Percentiles rank a stretch among this genome's conserved stretches.
Evolutionary conservation across 2,797 vertebrate genomes (phyloP).

Genomic region (Macropus fuliginosus): DNA sequence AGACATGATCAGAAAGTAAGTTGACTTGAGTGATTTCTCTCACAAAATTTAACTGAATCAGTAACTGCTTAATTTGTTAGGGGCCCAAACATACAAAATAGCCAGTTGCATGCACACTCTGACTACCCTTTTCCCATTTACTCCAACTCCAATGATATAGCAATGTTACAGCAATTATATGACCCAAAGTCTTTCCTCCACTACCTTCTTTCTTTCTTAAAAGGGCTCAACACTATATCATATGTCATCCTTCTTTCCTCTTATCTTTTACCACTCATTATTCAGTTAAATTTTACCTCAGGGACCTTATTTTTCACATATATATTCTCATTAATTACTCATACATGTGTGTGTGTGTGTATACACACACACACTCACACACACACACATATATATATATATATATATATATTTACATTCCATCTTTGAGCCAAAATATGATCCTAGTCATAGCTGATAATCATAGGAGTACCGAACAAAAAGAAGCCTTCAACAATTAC

Average conservation of each 20-base stretch:
- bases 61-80: not conserved
- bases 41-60: not conserved
- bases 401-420: too few species aligned
- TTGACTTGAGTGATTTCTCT: not conserved
- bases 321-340: not conserved
- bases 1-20: not conserved
- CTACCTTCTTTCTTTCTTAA: not conserved
- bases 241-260: not conserved
- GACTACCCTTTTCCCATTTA: not conserved
- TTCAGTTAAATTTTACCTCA: not conserved
- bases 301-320: not conserved
- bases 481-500: too few species aligned
- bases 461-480: too few species aligned
- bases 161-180: fast-evolving
- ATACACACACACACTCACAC: too few species aligned
- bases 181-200: not conserved
- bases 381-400: too few species aligned
- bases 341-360: too few species aligned
- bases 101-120: not conserved
- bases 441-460: too few species aligned
- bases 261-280: not conserved
- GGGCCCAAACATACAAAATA: not conserved
- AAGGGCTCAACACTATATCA: not conserved
- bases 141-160: not conserved
- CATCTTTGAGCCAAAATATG: too few species aligned